Base-by-base conservation (phyloP, 2,888 invertebrate genomes). In the Endotricha flammealis region DNA sequence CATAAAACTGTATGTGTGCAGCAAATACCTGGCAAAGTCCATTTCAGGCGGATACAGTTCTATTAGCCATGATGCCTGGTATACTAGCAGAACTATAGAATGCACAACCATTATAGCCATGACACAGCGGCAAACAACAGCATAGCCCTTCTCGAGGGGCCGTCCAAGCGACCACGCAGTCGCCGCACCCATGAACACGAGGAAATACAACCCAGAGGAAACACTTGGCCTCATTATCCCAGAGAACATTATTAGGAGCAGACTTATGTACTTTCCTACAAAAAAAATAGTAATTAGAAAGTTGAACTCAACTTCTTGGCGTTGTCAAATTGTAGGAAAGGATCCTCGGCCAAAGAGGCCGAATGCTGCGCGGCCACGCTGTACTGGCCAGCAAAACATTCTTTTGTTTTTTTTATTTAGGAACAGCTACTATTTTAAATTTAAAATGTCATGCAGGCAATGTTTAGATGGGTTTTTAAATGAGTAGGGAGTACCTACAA, bases 101-200 rank as follows among this genome's bases (percentile, higher is more conserved):
- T 98, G 97, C 16, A 90, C 60, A 4, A 91, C 91, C 64, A 95
- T 91, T 53, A 95, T 89, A n/a, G 91, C 82, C 90, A 93, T 90
- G 8, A 93, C 61, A 48, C 92, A 86, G 34, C 92, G 89, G 62
- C 93, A 88, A 23, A 94, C 65, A 31, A 93, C 86, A 0, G 93
- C 94, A 66, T 95, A 97, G n/a, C 91, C 92, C 45, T 89, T 88
- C 49, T 91, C 90, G 41, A 97, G 85, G 39, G 93, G 90, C 53
- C 89, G 90, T 61, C 93, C 94, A 53, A 93, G 91, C 12, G 96
- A 92, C 95, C 96, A 95, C 83, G 94, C 95, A 1, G 96, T 96
- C 37, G 95, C 93, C 13, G 93, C 90, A 9, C 90, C 90, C 63
- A 98, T 88, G 74, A 98, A 98, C 38, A 93, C 88, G 35, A 97